Evolutionary conservation across 2,888 invertebrate genomes (phyloP), one percentile per base, ranked within the genome.

Genomic region (Acanthosoma haemorrhoidale): DNA sequence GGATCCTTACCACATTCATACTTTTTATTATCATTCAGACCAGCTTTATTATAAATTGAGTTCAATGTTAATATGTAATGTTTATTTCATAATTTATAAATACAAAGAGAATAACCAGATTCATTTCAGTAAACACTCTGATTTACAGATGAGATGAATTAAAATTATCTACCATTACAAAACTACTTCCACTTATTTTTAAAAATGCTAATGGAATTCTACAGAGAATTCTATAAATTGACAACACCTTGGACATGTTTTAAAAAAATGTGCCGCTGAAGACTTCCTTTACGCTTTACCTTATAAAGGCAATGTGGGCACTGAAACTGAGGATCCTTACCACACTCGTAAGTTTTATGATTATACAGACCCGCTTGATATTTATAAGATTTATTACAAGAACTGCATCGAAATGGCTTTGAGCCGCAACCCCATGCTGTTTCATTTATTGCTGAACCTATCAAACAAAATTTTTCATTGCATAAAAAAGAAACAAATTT

Each of bases 311-410:
- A 83, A 39, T 78, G 72, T 4, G 76, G 75, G 73, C 61, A 61
- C 38, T 80, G 78, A 73, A 83, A 82, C 39, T 79, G 78, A 1
- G 83, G 82, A 70, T 81, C 81, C 73, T 81, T 81, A 67, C 82
- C 82, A 75, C 83, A 83, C 71, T 83, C 82, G 78, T 74, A 75
- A 39, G 74, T 76, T 63, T 74, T 70, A 71, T 77, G 77, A 18
- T 75, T 73, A 39, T 66, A 70, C 29, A 74, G 63, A 11, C 69
- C 61, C 13, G 25, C 15, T 34, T 34, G 25, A 18, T 68, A 43
- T 25, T 51, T 41, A 16, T 61, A 68, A 25, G 31, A 29, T 36
- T 71, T 71, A 2, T 61, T 61, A 58, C 71, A 71, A 16, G n/a
- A 34, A 21, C 32, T n/a, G 25, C 67, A 70, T n/a, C 4, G 25